A percentile compares a stretch with the other conserved stretches of the same genome.
Evolutionary conservation across 2,888 invertebrate genomes (phyloP).

Genomic region (Diloba caeruleocephala): DNA sequence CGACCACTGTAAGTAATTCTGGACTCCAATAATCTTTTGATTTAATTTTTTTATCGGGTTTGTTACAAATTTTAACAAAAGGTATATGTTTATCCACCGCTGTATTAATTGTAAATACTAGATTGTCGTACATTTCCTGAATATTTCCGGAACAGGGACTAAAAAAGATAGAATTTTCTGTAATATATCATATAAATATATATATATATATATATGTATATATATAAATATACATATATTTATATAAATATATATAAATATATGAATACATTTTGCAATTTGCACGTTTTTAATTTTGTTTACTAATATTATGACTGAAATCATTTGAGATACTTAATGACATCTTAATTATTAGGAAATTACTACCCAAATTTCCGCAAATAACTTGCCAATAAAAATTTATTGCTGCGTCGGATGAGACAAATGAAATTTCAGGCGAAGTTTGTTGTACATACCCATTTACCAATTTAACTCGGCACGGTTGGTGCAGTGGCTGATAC

Average conservation of each 20-base stretch:
- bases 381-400: slow-evolving; percentile 1
- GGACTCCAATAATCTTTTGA: slow-evolving; percentile 48
- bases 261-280: not conserved
- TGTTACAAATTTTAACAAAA: not conserved
- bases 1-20: slow-evolving; percentile 38
- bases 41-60: slow-evolving; percentile 32
- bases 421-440: slow-evolving; percentile 7
- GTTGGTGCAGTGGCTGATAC: no score
- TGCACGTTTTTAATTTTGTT: slow-evolving; percentile 1
- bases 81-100: slow-evolving; percentile 5
- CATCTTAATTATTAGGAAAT: slow-evolving; percentile 5
- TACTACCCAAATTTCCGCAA: slow-evolving; percentile 3
- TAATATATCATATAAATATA: no score
- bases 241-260: no score
- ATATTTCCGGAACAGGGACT: not conserved
- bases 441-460: slow-evolving; percentile 5
- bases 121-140: slow-evolving; percentile 1
- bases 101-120: not conserved
- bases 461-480: slow-evolving; percentile 1
- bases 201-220: no score
- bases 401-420: slow-evolving; percentile 1
- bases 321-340: not conserved
- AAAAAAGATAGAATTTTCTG: not conserved
- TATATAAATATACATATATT: no score
- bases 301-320: not conserved